Percentiles rank a stretch among this genome's conserved stretches.
phyloP scores from a whole-genome alignment of 2,113 vertebrate genomes.

The Dissostichus mawsoni region DNA sequence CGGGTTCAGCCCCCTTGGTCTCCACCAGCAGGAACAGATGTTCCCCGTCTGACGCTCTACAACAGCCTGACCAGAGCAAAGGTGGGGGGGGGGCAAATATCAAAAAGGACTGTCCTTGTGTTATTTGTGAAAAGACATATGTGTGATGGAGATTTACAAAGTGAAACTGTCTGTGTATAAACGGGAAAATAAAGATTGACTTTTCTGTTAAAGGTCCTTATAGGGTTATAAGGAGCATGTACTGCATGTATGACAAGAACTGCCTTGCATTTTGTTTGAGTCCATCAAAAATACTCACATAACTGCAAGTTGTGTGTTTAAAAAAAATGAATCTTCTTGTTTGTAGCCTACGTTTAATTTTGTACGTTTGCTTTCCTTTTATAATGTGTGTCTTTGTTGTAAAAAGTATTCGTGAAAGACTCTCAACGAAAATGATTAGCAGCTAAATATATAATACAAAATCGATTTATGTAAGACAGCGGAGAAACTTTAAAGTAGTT shows the following conservation, averaged over 20 bases:
- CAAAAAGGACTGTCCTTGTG: background rate
- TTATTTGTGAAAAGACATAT: background rate
- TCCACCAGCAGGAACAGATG: conserved; percentile 86
- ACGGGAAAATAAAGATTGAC: background rate
- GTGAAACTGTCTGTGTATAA: background rate
- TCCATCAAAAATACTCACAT: background rate
- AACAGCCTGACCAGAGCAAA: conserved; percentile 96
- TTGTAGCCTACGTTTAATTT: too few species aligned
- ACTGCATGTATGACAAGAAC: background rate
- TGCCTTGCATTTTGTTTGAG: background rate
- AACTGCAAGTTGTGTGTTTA: background rate
- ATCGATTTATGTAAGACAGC: background rate
- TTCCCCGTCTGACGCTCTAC: conserved; percentile 90
- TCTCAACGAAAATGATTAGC: too few species aligned
- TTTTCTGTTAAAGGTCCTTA: background rate
- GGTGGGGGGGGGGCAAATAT: conserved; percentile 72
- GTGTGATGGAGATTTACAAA: background rate
- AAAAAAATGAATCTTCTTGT: too few species aligned
- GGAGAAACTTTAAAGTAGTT: background rate
- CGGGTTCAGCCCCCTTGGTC: conserved; percentile 90
- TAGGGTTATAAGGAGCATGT: background rate
- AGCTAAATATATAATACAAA: too few species aligned
- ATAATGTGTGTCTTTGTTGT: too few species aligned
- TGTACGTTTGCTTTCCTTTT: too few species aligned
- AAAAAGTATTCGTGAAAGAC: too few species aligned